Evolutionary conservation across 2,113 vertebrate genomes (phyloP), one percentile per base, ranked within the genome.

Genomic region (Nothoprocta perdicaria): DNA sequence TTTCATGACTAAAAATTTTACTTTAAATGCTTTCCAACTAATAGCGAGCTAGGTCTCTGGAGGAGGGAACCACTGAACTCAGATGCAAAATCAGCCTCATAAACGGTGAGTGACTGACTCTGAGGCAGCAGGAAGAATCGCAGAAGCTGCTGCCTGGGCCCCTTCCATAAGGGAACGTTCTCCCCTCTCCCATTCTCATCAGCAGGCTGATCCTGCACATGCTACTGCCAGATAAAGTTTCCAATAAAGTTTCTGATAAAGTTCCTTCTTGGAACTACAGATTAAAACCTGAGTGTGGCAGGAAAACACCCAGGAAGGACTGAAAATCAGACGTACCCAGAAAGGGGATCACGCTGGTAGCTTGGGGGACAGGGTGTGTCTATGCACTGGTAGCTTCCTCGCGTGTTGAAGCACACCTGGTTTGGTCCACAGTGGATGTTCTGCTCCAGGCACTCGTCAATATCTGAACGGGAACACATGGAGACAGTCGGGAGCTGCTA

Each of bases 391-490:
- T 98, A 99, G 95, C 98, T 98, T 93, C 99, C 99, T 97, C 99
- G 98, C 98, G 98, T 98, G 97, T 99, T 99, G 96, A 99, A 99
- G 93, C 99, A 99, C 99, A 99, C 98, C 73, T 96, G 98, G 86
- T 99, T 99, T 1, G 94, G 93, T 69, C 99, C 99, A 95, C 99
- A 99, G 35, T 97, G 98, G 75, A 99, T 97, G 79, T 98, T 98
- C 95, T 99, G 98, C 33, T 99, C 98, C 29, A 98, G 96, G 81
- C 99, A 99, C 91, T 99, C 99, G 33, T 99, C 98, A 17, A 99
- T 86, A 96, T 99, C 99, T 99, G 72, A 58, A 74, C 15, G 58
- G 23, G 90, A 61, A 72, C 82, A 68, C 41, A 71, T 8, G 48
- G 4, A 62, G 5, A 43, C 10, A 2, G 43, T 95, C 33, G 90